A percentile compares a stretch with the other conserved stretches of the same genome.
Conservation (phyloP, 1,140 invertebrate species). For the Lepidotrigona ventralis region DNA sequence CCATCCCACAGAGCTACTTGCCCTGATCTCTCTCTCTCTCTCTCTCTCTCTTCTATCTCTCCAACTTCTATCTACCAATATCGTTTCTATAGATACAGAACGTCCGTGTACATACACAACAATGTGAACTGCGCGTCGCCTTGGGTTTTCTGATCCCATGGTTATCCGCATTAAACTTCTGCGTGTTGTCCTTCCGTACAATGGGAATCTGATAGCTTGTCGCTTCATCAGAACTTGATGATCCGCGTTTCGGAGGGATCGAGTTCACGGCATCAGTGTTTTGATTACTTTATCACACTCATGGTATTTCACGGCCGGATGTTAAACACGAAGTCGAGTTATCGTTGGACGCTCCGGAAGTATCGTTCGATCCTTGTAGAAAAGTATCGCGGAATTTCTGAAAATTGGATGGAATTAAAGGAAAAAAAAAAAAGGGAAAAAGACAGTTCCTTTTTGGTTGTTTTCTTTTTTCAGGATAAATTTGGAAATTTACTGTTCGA, state of each 20-base stretch:
- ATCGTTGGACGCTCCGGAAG: neutral
- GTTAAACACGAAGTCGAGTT: neutral
- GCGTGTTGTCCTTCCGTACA: slow-evolving; percentile 11
- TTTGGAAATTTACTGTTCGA: neutral
- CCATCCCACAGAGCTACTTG: slow-evolving; percentile 62
- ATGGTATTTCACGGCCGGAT: neutral
- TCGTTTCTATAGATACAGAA: neutral
- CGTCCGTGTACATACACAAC: neutral
- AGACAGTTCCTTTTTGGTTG: too few species aligned
- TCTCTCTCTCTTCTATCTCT: neutral
- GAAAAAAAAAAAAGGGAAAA: too few species aligned
- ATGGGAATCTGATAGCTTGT: slow-evolving; percentile 41
- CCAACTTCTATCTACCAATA: slow-evolving; percentile 27
- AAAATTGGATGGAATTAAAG: too few species aligned
- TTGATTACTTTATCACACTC: slow-evolving; percentile 15
- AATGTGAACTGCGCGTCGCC: slow-evolving; percentile 49
- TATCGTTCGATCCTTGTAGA: neutral
- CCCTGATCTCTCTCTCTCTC: neutral
- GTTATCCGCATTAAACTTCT: slow-evolving; percentile 55
- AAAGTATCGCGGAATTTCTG: neutral
- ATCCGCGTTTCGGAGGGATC: neutral
- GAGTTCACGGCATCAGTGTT: slow-evolving; percentile 24
- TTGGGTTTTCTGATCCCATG: slow-evolving; percentile 68
- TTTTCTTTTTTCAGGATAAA: neutral
- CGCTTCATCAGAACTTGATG: slow-evolving; percentile 19